Evolutionary conservation across 2,113 vertebrate genomes (phyloP).

Genomic region (Sterna hirundo): DNA sequence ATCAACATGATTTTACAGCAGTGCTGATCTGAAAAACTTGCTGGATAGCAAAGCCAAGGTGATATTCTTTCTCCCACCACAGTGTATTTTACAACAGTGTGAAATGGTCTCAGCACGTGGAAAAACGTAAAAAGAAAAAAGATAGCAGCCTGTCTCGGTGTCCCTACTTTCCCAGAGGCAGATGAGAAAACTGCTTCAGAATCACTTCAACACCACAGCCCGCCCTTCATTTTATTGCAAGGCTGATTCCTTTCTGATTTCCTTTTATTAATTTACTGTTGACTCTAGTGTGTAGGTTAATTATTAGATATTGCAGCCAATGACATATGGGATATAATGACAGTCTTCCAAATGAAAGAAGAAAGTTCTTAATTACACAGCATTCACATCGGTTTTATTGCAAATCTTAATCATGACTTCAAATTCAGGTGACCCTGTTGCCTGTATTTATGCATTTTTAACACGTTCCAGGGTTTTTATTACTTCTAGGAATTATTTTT

Average conservation of each 20-base stretch:
- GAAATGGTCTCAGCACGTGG: not conserved
- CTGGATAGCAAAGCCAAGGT: not conserved
- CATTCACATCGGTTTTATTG: not conserved
- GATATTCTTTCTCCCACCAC: not conserved
- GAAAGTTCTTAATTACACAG: not conserved
- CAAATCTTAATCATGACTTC: not conserved
- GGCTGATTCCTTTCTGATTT: not conserved
- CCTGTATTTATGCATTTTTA: not conserved
- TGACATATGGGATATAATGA: not conserved
- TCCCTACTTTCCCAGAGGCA: not conserved
- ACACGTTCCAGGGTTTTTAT: not conserved
- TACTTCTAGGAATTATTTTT: not conserved
- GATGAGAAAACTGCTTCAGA: not conserved
- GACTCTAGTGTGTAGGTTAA: not conserved
- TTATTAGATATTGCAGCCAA: not conserved
- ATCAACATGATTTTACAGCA: not conserved
- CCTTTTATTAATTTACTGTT: not conserved
- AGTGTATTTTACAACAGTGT: not conserved
- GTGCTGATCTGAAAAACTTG: not conserved
- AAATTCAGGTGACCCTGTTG: not conserved
- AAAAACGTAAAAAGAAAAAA: not conserved
- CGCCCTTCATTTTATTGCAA: not conserved
- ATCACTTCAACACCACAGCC: not conserved
- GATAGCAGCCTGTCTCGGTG: not conserved
- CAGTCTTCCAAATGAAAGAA: not conserved